These are phyloP conservation scores for Menidia menidia DNA, from an alignment of 2,797 vertebrate species.

Conservation along the genomic window DNA sequence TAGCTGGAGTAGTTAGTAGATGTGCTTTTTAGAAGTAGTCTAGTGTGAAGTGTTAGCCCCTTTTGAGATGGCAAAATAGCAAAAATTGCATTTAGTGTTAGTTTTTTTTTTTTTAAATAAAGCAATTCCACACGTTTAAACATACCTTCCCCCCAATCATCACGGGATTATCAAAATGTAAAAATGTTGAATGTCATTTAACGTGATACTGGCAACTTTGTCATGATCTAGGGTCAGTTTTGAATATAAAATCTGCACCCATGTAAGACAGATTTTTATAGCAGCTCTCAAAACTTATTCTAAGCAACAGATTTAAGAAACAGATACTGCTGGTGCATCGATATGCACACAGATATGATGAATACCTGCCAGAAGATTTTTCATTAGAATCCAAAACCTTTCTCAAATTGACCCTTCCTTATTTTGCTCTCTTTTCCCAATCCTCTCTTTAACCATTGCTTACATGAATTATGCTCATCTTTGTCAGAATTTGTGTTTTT, in stretches of 20 bases:
- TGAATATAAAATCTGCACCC: neutral
- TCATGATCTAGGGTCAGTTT: neutral
- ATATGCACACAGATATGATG: slow-evolving; percentile 30
- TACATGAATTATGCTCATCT: too few relatives aligned
- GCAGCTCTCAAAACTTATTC: neutral
- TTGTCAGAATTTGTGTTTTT: too few relatives aligned
- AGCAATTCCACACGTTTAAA: neutral
- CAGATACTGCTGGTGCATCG: slow-evolving; percentile 12
- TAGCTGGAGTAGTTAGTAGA: too few relatives aligned
- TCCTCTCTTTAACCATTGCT: slow-evolving; percentile 36
- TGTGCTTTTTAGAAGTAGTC: too few relatives aligned
- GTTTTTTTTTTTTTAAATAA: too few relatives aligned
- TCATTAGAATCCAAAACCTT: slow-evolving; percentile 51
- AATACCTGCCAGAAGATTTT: slow-evolving; percentile 56
- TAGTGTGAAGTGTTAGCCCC: too few relatives aligned
- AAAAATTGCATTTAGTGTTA: too few relatives aligned
- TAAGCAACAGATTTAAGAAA: slow-evolving; percentile 4
- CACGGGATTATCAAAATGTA: neutral
- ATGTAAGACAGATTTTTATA: neutral
- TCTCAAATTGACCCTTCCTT: slow-evolving; percentile 47
- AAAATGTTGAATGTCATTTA: neutral
- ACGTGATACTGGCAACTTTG: too few relatives aligned
- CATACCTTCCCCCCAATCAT: neutral
- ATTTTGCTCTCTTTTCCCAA: slow-evolving; percentile 46
- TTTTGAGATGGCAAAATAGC: neutral